Base-by-base conservation (phyloP, 2,797 vertebrate species). In the Phoeniculus purpureus region DNA sequence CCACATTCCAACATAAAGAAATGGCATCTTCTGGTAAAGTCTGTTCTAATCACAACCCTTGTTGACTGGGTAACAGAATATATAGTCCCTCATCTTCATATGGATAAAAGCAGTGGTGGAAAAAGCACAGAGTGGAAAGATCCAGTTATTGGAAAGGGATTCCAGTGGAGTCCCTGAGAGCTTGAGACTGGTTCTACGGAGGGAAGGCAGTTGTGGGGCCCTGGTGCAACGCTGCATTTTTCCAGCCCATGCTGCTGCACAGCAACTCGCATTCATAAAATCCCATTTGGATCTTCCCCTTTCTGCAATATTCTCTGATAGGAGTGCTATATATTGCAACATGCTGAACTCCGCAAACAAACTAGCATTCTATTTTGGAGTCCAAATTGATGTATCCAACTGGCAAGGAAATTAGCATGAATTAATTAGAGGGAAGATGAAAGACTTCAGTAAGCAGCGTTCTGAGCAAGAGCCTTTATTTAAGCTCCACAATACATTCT, bases 351-450 rank as follows among this genome's bases (percentile, higher is more conserved):
- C 74, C 50, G 43, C 80, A 86, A 92, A 92, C 94, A 96, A 95
- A 84, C 74, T 12, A 68, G 55, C 56, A 50, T 94, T 93, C 95
- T 96, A 95, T 96, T 96, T 96, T 95, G 93, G 51, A 94, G 74
- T 93, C 59, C 71, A 92, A 93, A 95, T 86, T 94, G 93, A 86
- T 87, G 94, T 90, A 94, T 93, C 94, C 92, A 92, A 91, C 91
- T 55, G 83, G 95, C 85, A 93, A 90, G 88, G 58, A 95, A 94
- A 94, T 94, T 94, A 96, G 89, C 93, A 94, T 94, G 86, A 92
- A 94, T 96, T 95, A 96, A 94, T 93, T 94, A 94, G 84, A 81
- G 73, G 73, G 81, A 93, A 96, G 92, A 95, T 96, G 86, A 96
- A 95, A 95, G 90, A 68, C 90, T 94, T 90, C 2, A 2, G 78